These are phyloP conservation scores for Fissipunctia ypsillon DNA, from an alignment of 2,888 invertebrate species.

Conservation along the genomic window DNA sequence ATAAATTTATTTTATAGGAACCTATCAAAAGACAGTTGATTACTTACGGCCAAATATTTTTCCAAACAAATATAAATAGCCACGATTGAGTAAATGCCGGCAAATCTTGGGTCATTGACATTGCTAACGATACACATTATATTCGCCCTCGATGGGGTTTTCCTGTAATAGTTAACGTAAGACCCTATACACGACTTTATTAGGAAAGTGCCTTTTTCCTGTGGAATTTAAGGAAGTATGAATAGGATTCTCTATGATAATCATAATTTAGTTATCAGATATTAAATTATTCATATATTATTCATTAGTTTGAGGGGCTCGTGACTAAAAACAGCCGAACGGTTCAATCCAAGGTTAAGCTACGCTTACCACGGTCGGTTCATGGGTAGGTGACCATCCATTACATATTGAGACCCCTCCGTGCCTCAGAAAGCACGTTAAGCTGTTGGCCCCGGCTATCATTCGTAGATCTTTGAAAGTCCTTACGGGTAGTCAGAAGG, in stretches of 20 bases:
- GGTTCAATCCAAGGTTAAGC: no score
- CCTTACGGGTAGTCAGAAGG: no score
- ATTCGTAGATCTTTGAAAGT: no score
- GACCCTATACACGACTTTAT: not conserved
- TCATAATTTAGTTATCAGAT: not conserved
- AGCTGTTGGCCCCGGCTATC: no score
- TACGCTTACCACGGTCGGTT: no score
- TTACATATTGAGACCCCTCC: no score
- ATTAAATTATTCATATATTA: not conserved
- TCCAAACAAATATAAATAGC: slow-evolving; percentile 25
- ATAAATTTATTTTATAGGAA: not conserved
- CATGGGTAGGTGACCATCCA: no score
- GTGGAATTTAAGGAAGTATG: not conserved
- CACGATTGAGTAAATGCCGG: slow-evolving; percentile 1
- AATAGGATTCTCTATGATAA: not conserved
- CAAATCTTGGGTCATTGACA: slow-evolving; percentile 28
- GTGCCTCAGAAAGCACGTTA: no score
- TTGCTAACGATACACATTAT: slow-evolving; percentile 41
- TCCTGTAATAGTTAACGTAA: slow-evolving; percentile 36
- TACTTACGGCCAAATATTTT: slow-evolving; percentile 1
- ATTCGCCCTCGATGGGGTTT: slow-evolving; percentile 38
- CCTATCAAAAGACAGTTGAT: slow-evolving; percentile 8
- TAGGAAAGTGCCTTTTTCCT: not conserved
- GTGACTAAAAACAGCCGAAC: no score
- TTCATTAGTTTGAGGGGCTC: no score